These are phyloP conservation scores for Podocnemis expansa DNA, from an alignment of 2,113 vertebrate species.

Conservation along the genomic window DNA sequence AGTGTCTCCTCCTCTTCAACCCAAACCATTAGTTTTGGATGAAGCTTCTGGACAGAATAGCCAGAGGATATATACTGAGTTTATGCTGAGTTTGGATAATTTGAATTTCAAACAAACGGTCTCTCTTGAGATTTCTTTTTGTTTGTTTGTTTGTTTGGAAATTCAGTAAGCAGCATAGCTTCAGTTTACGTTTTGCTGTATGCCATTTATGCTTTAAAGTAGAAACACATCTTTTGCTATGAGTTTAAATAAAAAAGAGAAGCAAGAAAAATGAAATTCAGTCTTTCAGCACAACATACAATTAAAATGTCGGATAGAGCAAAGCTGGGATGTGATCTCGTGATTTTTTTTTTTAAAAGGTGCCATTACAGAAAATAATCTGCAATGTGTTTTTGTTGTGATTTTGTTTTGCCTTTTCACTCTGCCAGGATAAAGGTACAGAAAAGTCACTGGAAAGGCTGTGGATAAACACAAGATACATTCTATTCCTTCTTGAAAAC, in stretches of 20 bases:
- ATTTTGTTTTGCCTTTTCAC: neutral
- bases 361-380: fast-evolving
- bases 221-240: neutral
- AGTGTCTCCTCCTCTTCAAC: constrained; percentile 23
- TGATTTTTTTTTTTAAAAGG: neutral
- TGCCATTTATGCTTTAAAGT: neutral
- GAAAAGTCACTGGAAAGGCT: neutral
- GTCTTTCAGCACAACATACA: neutral
- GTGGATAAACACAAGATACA: neutral
- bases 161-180: constrained; percentile 2
- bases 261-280: neutral
- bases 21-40: neutral
- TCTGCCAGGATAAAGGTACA: neutral
- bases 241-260: neutral
- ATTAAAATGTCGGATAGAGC: neutral
- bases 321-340: neutral
- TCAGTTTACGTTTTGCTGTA: neutral
- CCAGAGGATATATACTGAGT: neutral
- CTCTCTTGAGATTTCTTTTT: neutral
- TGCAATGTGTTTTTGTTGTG: neutral
- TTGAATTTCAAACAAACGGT: neutral
- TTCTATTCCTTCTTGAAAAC: neutral
- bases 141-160: neutral
- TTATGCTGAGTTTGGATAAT: neutral
- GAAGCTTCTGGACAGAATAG: neutral